Percentiles rank a stretch among this genome's conserved stretches.
These are phyloP conservation scores for Cosmorhoe ocellata DNA, from an alignment of 2,888 invertebrate genomes.

Conservation along the genomic window DNA sequence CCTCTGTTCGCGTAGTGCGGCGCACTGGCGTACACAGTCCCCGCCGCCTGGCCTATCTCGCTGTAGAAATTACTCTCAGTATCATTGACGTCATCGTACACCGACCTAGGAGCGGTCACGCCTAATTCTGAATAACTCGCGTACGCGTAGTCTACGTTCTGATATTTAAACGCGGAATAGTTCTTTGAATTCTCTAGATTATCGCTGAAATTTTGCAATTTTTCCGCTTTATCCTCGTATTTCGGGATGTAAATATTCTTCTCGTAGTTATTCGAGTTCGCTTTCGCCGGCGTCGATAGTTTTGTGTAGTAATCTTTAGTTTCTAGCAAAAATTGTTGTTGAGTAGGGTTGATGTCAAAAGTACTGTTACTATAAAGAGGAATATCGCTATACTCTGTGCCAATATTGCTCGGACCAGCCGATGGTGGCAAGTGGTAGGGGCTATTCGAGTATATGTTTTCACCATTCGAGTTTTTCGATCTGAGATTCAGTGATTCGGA, in stretches of 20 bases:
- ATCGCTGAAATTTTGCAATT: constrained; percentile 68
- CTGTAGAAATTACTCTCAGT: constrained; percentile 67
- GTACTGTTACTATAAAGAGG: constrained; percentile 65
- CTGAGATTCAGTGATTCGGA: constrained; percentile 76
- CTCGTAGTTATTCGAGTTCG: constrained; percentile 58
- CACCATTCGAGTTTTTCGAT: constrained; percentile 65
- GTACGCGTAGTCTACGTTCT: constrained; percentile 61
- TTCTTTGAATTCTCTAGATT: constrained; percentile 70
- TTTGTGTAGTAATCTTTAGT: constrained; percentile 75
- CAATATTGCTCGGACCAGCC: constrained; percentile 33
- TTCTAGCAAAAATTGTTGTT: constrained; percentile 68
- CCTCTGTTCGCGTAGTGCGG: constrained; percentile 51
- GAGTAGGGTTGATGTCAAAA: constrained; percentile 59
- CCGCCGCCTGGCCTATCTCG: constrained; percentile 57
- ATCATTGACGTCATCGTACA: constrained; percentile 70
- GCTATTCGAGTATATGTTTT: constrained; percentile 60
- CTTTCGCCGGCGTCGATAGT: constrained; percentile 57
- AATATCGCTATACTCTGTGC: constrained; percentile 56
- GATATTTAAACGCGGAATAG: constrained; percentile 70
- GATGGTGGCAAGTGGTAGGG: constrained; percentile 35
- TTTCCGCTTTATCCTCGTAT: constrained; percentile 63
- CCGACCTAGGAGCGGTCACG: constrained; percentile 42
- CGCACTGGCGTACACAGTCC: constrained; percentile 36
- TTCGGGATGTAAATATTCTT: constrained; percentile 75
- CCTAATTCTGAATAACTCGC: constrained; percentile 38